These are phyloP conservation scores for Thamnaconus septentrionalis DNA, from an alignment of 2,113 vertebrate species.

Conservation along the genomic window DNA sequence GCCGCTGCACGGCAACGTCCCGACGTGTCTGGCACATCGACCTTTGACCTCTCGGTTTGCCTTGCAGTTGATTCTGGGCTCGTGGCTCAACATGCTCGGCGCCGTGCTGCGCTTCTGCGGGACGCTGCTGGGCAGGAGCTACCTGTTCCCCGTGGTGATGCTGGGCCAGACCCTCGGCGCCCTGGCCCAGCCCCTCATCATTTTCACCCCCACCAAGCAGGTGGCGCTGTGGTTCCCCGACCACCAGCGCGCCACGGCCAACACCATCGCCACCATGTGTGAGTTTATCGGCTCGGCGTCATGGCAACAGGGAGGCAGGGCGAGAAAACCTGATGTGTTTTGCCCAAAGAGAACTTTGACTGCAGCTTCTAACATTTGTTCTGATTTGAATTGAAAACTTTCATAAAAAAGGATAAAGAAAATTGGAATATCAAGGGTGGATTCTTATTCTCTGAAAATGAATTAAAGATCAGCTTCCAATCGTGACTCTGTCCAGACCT, in stretches of 20 bases:
- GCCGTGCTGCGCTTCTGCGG: constrained; percentile 76
- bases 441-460: no score
- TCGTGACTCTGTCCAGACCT: no score
- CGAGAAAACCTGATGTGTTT: no score
- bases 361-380: no score
- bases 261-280: constrained; percentile 93
- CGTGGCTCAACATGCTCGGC: constrained; percentile 88
- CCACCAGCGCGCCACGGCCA: constrained; percentile 88
- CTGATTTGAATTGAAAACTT: no score
- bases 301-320: neutral
- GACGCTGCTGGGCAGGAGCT: neutral
- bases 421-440: no score
- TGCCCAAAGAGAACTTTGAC: no score
- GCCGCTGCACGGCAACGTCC: neutral
- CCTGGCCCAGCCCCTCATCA: constrained; percentile 87
- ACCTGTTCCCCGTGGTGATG: constrained; percentile 67
- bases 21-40: neutral
- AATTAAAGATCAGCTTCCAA: no score
- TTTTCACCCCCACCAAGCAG: constrained; percentile 92
- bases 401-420: no score
- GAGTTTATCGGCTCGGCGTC: constrained; percentile 58
- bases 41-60: neutral
- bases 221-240: constrained; percentile 95
- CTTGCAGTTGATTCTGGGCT: constrained; percentile 82
- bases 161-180: constrained; percentile 86